Evolutionary conservation across 2,888 invertebrate species (phyloP), one percentile per base, ranked within the genome.

Genomic region (Clusia tigrina): DNA sequence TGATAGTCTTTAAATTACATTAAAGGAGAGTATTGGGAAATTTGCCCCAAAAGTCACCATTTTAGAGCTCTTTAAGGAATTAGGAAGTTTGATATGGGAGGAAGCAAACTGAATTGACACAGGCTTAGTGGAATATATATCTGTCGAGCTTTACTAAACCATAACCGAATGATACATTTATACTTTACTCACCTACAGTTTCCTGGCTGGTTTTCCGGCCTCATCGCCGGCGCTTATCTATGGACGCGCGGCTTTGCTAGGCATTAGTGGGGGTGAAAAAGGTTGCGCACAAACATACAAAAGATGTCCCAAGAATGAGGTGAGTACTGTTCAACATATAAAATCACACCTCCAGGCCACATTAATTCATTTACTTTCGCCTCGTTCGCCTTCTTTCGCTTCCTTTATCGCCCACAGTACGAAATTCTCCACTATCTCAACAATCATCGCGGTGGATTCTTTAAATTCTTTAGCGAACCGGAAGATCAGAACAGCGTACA

Each of bases 401-500:
- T 17, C 37, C 18, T 25, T 26, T n/a, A n/a, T n/a, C n/a, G n/a
- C n/a, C n/a, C n/a, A 63, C 87, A 91, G 26, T 89, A 90, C 69
- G 87, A 89, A 70, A 86, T 94, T 10, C 87, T 93, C 38, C 85
- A 90, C 78, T 94, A 94, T 79, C 85, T 94, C 57, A 94, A 94
- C 84, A 94, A 93, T 81, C 89, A 94, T 77, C 92, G 93, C 62
- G 94, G 94, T 46, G 94, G 94, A 1, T 92, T 94, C 82, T 94
- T 93, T 78, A 86, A 91, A 66, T 92, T 91, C 78, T 93, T 93
- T 77, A 89, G 87, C 67, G 86, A 86, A 37, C 74, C 86, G 48
- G 86, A 86, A 58, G 79, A 82, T 62, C 85, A 74, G 51, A 60
- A 68, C 17, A 26, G 62, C 24, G 58, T 62, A n/a, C 58, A 67